Base-by-base conservation (phyloP, 2,797 vertebrate species). In the Dromococcyx pavoninus region DNA sequence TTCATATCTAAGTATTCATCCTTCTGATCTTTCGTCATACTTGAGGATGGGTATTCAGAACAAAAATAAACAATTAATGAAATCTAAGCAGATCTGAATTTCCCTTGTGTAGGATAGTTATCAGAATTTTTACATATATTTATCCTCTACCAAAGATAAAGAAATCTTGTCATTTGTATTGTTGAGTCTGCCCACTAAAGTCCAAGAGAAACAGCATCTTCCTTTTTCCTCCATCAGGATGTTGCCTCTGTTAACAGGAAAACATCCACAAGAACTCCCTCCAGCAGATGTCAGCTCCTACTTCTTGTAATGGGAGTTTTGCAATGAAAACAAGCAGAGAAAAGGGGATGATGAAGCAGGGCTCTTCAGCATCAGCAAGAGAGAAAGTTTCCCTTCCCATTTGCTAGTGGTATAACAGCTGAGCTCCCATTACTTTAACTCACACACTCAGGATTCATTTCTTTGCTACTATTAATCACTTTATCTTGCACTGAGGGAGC, bases 281-380 rank as follows among this genome's bases (percentile, higher is more conserved):
- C 50, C 80, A 89, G 75, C 85, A 94, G 87, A 83, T 86, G 85
- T 93, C 93, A 94, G 89, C 71, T 93, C 89, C 84, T 88, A 61
- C 78, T 94, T 92, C 75, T 95, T 66, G 54, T 91, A 91, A 95
- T 33, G 78, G 92, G 76, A 86, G 81, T 67, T 95, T 58, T 19
- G 9, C 72, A 89, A 54, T 37, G 56, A 89, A 95, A 94, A 88
- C 69, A 96, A 89, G 78, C 39, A 89, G 65, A 93, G 85, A 93
- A 92, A 93, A 74, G 50, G 58, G 54, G 37, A 92, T 91, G 81
- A 94, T 86, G 81, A 95, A 93, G 72, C 50, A 88, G 72, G 8
- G 50, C 84, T 91, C 72, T 91, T 89, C 78, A 85, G 73, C 22
- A 2, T 56, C 72, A 88, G 58, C 44, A 93, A 95, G 69, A 94